phyloP scores from a whole-genome alignment of 2,113 vertebrate genomes.

The Canis aureus region DNA sequence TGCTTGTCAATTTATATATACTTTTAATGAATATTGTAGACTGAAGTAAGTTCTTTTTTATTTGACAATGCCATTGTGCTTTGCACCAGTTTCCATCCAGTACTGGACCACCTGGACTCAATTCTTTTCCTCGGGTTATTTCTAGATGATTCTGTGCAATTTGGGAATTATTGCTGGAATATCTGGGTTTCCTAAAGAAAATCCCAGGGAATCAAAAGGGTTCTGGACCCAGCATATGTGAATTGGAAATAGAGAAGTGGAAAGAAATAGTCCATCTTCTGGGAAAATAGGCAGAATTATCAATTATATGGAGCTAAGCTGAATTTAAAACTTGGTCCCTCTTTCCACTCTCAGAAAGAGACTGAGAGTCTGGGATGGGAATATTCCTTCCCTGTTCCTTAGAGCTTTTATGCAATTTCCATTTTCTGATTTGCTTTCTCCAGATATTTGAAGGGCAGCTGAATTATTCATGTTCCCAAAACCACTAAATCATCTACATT shows the following conservation, averaged over 20 bases:
- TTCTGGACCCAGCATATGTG: background rate
- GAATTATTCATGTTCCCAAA: slow-evolving; percentile 21
- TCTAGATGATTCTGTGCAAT: background rate
- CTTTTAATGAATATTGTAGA: background rate
- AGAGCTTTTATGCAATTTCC: slow-evolving; percentile 13
- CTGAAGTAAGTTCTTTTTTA: background rate
- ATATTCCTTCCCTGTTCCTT: background rate
- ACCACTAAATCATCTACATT: background rate
- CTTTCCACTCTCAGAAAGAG: background rate
- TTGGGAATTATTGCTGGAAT: background rate
- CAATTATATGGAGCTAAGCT: background rate
- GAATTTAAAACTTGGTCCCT: background rate
- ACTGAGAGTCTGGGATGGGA: background rate
- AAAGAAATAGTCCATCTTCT: background rate
- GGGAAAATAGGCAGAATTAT: slow-evolving; percentile 12
- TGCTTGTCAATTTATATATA: background rate
- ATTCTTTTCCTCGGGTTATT: background rate
- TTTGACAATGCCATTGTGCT: background rate
- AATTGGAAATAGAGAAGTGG: background rate
- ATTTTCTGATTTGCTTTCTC: slow-evolving; percentile 29
- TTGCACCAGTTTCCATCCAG: background rate
- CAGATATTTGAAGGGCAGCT: background rate
- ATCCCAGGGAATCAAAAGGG: background rate
- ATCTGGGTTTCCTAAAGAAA: background rate
- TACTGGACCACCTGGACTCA: background rate